A percentile compares a stretch with the other conserved stretches of the same genome.
Conservation (phyloP, 2,113 vertebrate genomes). For the Halcyon senegalensis region DNA sequence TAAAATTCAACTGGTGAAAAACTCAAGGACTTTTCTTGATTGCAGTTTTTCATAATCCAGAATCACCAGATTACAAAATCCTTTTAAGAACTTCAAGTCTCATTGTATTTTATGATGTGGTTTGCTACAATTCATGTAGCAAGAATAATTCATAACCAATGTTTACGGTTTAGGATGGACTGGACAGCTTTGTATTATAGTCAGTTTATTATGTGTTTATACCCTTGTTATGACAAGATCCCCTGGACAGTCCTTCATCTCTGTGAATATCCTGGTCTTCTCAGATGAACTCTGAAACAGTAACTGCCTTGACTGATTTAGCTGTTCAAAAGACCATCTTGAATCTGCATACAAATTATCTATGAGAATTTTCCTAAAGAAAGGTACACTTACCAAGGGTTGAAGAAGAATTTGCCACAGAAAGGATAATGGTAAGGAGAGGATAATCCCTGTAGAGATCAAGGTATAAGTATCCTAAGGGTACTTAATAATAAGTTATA, state of each 20-base stretch:
- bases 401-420: background rate
- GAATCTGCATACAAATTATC: background rate
- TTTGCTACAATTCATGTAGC: background rate
- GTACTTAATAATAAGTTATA: background rate
- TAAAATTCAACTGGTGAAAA: background rate
- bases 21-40: background rate
- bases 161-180: background rate
- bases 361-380: background rate
- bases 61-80: background rate
- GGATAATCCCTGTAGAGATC: background rate
- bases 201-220: background rate
- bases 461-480: background rate
- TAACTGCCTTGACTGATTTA: background rate
- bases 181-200: background rate
- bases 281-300: background rate
- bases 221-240: background rate
- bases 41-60: background rate
- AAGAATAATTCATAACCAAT: background rate
- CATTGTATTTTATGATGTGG: background rate
- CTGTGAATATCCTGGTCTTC: background rate
- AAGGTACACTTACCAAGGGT: background rate
- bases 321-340: background rate
- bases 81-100: background rate
- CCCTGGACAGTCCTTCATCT: background rate
- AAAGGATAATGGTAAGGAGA: background rate